Evolutionary conservation across 2,888 invertebrate species (phyloP), one percentile per base, ranked within the genome.

Genomic region (Parascotia fuliginaria): DNA sequence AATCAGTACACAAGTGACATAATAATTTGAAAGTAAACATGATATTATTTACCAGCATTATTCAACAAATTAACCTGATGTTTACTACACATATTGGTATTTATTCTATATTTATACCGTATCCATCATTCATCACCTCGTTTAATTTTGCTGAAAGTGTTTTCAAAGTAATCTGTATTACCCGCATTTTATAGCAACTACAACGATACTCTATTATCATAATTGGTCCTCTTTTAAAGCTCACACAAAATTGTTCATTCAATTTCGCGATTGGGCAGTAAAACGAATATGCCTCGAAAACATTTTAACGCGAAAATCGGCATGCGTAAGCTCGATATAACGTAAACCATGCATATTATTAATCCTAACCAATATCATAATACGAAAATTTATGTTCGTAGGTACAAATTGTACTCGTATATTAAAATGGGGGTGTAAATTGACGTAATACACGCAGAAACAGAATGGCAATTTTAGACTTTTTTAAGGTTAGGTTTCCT

Each of bases 281-380:
- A 7, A n/a, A 14, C 14, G 22, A 33, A 22, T 28, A 41, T 37
- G 24, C 11, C 9, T 12, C 13, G 38, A 24, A 44, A 47, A 42
- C 1, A 46, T 46, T 46, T 33, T 28, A 3, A 24, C 22, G 31
- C 31, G 11, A 28, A 28, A 42, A 22, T 36, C 24, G 2, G 5
- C 9, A 2, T 24, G 14, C 9, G n/a, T 36, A 7, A 31, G 9
- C 9, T n/a, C 5, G 7, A 1, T 24, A 24, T n/a, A 9, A 7
- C 24, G 7, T 24, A 24, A 3, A 24, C 7, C 6, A 24, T 24
- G 24, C 7, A 24, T 24, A 7, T 7, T 24, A 7, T 7, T 24
- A 24, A 24, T 24, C 24, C 5, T 24, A 7, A 6, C 24, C 7
- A 6, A 3, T 24, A 6, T 7, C 7, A 24, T 24, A 24, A 3